Evolutionary conservation across 2,888 invertebrate species (phyloP).

Genomic region (Drosophila kuntzei): DNA sequence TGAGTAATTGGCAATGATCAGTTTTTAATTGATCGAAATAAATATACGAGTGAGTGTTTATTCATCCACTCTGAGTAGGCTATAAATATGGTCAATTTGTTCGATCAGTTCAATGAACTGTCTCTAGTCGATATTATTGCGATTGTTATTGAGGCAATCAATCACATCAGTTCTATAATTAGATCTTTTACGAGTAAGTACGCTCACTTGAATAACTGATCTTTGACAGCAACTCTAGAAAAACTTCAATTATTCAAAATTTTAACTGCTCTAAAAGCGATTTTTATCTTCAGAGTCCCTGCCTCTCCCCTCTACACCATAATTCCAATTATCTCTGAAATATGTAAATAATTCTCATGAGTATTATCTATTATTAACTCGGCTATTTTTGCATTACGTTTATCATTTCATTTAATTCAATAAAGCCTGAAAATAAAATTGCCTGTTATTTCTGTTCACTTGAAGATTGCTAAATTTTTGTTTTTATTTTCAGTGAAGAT

Average conservation of each 20-base stretch:
- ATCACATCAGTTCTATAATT: conserved; percentile 40
- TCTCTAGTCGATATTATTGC: conserved; percentile 17
- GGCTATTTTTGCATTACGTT: conserved; percentile 16
- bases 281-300: background rate
- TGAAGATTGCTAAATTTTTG: background rate
- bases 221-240: conserved; percentile 16
- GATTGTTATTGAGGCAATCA: conserved; percentile 29
- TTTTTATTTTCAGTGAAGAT: background rate
- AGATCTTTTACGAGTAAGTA: conserved; percentile 18
- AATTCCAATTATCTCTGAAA: background rate
- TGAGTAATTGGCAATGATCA: conserved; percentile 53
- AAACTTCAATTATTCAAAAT: conserved; percentile 4
- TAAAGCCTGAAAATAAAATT: conserved; percentile 1
- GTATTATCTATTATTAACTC: conserved; percentile 12
- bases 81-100: conserved; percentile 45
- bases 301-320: background rate
- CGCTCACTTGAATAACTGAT: conserved; percentile 24
- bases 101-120: conserved; percentile 41
- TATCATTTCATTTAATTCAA: conserved; percentile 7
- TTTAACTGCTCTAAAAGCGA: background rate
- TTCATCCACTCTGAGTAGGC: conserved; percentile 17
- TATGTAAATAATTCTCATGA: background rate
- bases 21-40: conserved; percentile 48
- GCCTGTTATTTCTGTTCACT: background rate
- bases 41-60: conserved; percentile 19